Conservation (phyloP, 2,113 vertebrate genomes). For the Amblyopsis rosae region DNA sequence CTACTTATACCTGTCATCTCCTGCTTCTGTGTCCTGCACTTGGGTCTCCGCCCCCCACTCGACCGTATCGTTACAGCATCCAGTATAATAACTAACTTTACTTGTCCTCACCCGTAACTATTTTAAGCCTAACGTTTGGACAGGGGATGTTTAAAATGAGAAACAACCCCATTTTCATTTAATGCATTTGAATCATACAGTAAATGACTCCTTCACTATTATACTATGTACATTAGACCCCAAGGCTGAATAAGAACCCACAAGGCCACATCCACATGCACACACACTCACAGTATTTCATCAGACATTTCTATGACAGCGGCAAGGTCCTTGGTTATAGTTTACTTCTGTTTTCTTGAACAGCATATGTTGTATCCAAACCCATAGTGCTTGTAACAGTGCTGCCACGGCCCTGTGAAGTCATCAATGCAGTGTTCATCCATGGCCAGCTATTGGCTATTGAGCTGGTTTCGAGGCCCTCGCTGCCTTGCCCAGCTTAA, state of each 20-base stretch:
- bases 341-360: slow-evolving; percentile 17
- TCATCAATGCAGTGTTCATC: slow-evolving; percentile 64
- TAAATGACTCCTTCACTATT: slow-evolving; percentile 1
- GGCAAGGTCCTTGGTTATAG: slow-evolving; percentile 16
- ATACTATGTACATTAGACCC: slow-evolving; percentile 13
- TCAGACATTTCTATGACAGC: not conserved
- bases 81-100: not conserved
- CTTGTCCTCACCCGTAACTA: not conserved
- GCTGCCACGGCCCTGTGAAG: slow-evolving; percentile 59
- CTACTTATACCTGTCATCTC: no score
- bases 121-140: slow-evolving; percentile 9
- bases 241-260: not conserved
- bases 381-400: slow-evolving; percentile 61
- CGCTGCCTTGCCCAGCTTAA: slow-evolving; percentile 43
- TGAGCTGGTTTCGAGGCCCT: slow-evolving; percentile 25
- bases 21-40: no score
- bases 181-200: not conserved
- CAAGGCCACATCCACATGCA: not conserved
- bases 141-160: not conserved
- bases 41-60: no score
- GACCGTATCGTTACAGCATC: no score
- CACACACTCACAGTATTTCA: not conserved
- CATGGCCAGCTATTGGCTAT: slow-evolving; percentile 7
- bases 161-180: not conserved
- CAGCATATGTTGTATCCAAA: slow-evolving; percentile 47